Base-by-base conservation (phyloP, 1,140 invertebrate genomes). In the Dendrolimus kikuchii region DNA sequence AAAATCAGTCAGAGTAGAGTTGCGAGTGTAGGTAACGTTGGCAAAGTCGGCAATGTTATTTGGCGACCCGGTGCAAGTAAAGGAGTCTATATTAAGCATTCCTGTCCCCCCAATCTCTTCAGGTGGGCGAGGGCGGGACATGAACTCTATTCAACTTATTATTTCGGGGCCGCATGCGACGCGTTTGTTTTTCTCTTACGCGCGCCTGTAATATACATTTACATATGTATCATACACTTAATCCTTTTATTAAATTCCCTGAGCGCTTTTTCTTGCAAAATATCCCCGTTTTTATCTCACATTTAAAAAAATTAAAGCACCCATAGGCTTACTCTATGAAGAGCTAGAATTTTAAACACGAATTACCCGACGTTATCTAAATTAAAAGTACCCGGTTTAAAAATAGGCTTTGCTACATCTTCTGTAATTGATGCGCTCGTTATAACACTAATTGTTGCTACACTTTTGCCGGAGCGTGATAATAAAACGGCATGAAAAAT, bases 31-130 rank as follows among this genome's bases (percentile, higher is more conserved):
- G 69, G 67, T 68, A 71, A 73, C 61, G 68, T 69, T 64, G 71
- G 71, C 60, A 51, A 72, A 75, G 64, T 70, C 66, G 63, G 71
- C 66, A 67, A 65, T 84, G 71, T 84, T 84, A 84, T 84, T 81
- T 74, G 67, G 71, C 58, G 66, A 70, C 62, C 69, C 68, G 67
- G 69, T 78, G 73, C 71, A 75, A 76, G 72, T 78, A 80, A 82
- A 81, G 75, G 75, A 73, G 69, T 73, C 68, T 81, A 82, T 85
- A 85, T 85, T 85, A 84, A 81, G 81, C 77, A 85, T 85, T 85
- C 76, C 73, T 74, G 71, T 73, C 66, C 74, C 60, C 72, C 77
- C 73, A 77, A 77, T 79, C 74, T 81, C 71, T 76, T 74, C 73
- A 82, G 77, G 79, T 82, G 76, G 70, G 80, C 66, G 64, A 70